Conservation (phyloP, 1,140 invertebrate genomes). For the Nasonia giraulti region DNA sequence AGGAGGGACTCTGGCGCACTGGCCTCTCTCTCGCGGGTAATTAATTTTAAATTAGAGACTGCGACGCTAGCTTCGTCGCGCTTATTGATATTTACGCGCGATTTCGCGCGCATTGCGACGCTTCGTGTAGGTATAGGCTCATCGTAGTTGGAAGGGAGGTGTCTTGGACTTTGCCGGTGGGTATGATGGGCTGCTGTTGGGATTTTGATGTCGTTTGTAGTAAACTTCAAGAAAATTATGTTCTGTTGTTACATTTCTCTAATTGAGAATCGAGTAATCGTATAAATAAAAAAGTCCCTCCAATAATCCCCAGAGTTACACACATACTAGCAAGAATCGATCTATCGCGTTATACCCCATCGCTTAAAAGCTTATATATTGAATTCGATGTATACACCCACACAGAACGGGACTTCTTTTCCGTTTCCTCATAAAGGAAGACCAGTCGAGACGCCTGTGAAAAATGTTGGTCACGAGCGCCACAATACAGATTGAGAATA, state of each 20-base stretch:
- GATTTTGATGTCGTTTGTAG: too few relatives aligned
- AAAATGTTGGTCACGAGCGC: conserved; percentile 12
- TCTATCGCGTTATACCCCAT: too few relatives aligned
- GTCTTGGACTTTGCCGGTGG: background rate
- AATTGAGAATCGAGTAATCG: too few relatives aligned
- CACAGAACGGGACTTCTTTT: too few relatives aligned
- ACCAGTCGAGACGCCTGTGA: background rate
- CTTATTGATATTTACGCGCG: conserved; percentile 42
- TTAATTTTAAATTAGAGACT: conserved; percentile 47
- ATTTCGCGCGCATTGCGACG: conserved; percentile 12
- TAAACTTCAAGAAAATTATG: too few relatives aligned
- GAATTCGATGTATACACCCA: too few relatives aligned
- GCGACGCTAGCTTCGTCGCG: background rate
- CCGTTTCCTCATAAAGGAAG: background rate
- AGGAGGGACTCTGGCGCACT: background rate
- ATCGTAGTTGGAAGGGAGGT: background rate
- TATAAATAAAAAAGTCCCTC: too few relatives aligned
- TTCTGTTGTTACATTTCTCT: too few relatives aligned
- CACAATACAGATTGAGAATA: conserved; percentile 10
- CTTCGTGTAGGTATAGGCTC: background rate
- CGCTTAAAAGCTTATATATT: too few relatives aligned
- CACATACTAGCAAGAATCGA: too few relatives aligned
- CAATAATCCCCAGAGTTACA: too few relatives aligned
- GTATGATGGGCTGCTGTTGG: too few relatives aligned
- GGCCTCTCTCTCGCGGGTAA: conserved; percentile 9